These are phyloP conservation scores for Spodoptera frugiperda DNA, from an alignment of 1,140 invertebrate genomes.

Conservation along the genomic window DNA sequence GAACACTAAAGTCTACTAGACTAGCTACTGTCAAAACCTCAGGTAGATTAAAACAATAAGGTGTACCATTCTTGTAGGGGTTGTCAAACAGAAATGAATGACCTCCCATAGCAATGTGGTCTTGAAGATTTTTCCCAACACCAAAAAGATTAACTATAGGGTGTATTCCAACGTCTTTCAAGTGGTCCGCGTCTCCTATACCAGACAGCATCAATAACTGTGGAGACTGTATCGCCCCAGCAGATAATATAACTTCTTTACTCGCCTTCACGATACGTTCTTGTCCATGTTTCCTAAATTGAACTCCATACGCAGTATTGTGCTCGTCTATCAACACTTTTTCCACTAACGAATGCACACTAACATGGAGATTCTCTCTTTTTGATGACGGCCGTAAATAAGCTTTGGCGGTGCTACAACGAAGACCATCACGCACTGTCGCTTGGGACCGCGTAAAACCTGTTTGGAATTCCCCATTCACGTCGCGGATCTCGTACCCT, in stretches of 20 bases:
- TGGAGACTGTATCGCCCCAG: slow-evolving; percentile 91
- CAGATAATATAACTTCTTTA: slow-evolving; percentile 91
- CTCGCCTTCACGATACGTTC: slow-evolving; percentile 84
- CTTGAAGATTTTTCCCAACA: slow-evolving; percentile 93
- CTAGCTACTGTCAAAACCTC: slow-evolving; percentile 85
- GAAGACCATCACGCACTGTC: slow-evolving; percentile 92
- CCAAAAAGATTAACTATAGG: slow-evolving; percentile 88
- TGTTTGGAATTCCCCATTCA: slow-evolving; percentile 91
- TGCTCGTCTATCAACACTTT: slow-evolving; percentile 88
- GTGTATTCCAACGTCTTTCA: slow-evolving; percentile 88
- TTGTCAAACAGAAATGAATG: slow-evolving; percentile 87
- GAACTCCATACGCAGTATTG: slow-evolving; percentile 88
- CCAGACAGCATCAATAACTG: slow-evolving; percentile 94
- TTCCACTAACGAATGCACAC: slow-evolving; percentile 88
- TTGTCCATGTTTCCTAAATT: slow-evolving; percentile 86
- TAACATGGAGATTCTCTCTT: slow-evolving; percentile 91
- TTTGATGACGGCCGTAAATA: slow-evolving; percentile 91
- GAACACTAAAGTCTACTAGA: slow-evolving; percentile 86
- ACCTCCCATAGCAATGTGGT: slow-evolving; percentile 90
- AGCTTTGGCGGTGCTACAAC: slow-evolving; percentile 94
- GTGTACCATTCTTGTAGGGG: slow-evolving; percentile 75
- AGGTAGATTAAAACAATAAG: slow-evolving; percentile 88
- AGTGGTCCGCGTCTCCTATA: slow-evolving; percentile 89
- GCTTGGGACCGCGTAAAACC: slow-evolving; percentile 91
- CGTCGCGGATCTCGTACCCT: slow-evolving; percentile 90